A percentile compares a stretch with the other conserved stretches of the same genome.
These are phyloP conservation scores for Labeo rohita DNA, from an alignment of 2,113 vertebrate species.

Conservation along the genomic window DNA sequence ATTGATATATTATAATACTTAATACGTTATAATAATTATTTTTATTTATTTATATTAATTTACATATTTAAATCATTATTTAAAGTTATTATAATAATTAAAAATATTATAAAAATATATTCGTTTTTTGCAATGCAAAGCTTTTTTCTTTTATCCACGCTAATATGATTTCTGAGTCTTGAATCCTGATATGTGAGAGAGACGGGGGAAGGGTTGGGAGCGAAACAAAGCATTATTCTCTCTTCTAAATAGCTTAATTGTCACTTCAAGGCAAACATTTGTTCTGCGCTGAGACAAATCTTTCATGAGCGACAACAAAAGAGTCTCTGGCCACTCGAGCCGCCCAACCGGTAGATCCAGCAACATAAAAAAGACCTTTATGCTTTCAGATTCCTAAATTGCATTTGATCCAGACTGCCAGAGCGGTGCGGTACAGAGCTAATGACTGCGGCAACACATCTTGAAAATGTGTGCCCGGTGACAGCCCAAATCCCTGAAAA, in stretches of 20 bases:
- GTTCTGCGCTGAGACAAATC: constrained; percentile 35
- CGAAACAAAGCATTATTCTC: constrained; percentile 25
- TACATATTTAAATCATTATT: too few species aligned
- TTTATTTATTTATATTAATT: too few species aligned
- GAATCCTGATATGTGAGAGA: not conserved
- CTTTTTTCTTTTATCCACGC: not conserved
- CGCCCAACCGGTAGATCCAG: not conserved
- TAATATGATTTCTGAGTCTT: not conserved
- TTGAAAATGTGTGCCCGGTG: constrained; percentile 11
- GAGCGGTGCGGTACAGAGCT: not conserved
- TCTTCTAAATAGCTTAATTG: constrained; percentile 48
- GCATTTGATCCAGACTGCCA: constrained; percentile 1
- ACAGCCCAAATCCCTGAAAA: constrained; percentile 13
- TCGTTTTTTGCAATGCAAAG: not conserved
- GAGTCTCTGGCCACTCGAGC: constrained; percentile 21
- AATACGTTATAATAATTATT: too few species aligned
- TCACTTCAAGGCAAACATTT: constrained; percentile 48
- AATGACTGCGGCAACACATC: constrained; percentile 27
- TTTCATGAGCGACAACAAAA: constrained; percentile 49
- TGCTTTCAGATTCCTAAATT: constrained; percentile 4
- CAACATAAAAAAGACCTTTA: constrained; percentile 5
- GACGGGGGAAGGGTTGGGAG: not conserved
- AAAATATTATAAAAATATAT: too few species aligned
- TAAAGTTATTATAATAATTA: too few species aligned
- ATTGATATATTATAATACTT: too few species aligned